Evolutionary conservation across 2,113 vertebrate genomes (phyloP).

Genomic region (Melanocharis versteri): DNA sequence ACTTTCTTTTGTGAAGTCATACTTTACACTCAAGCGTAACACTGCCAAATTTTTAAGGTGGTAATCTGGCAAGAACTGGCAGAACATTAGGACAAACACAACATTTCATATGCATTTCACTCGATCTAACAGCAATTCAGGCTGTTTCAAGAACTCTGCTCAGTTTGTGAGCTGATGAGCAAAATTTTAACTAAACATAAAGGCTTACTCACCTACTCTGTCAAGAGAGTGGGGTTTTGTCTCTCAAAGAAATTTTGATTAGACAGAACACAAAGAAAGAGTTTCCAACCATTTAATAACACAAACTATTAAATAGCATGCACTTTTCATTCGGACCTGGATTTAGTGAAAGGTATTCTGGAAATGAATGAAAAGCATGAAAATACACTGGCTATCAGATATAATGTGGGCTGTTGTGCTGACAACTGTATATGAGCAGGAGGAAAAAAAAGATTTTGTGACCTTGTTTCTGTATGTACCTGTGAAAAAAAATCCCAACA

Average conservation of each 20-base stretch:
- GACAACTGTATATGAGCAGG: background rate
- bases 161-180: background rate
- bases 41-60: background rate
- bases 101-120: background rate
- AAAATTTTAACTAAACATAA: background rate
- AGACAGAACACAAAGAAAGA: background rate
- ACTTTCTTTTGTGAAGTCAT: background rate
- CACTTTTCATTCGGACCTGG: background rate
- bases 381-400: background rate
- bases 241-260: background rate
- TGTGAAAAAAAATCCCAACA: background rate
- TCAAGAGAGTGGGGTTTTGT: background rate
- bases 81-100: background rate
- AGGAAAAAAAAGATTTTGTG: background rate
- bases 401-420: background rate
- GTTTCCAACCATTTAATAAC: background rate
- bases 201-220: background rate
- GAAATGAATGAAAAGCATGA: background rate
- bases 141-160: background rate
- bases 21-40: background rate
- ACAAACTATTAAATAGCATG: background rate
- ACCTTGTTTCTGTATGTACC: background rate
- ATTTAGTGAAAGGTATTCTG: background rate
- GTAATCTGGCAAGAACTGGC: background rate
- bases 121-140: background rate